Evolutionary conservation across 2,888 invertebrate species (phyloP).

Genomic region (Peribatodes rhomboidaria): DNA sequence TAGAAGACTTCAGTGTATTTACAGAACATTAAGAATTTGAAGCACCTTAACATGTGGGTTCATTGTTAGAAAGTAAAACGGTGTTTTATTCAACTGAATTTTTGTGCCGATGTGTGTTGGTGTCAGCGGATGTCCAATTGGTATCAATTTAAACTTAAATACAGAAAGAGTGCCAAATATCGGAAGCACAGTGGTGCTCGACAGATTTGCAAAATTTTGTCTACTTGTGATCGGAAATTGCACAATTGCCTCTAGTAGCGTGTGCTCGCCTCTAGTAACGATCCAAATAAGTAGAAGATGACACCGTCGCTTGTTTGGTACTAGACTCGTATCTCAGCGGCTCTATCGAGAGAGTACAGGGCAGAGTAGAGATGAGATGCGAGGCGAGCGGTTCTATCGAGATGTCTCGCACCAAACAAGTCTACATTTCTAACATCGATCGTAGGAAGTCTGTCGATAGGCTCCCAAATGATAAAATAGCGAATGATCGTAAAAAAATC

Average conservation of each 20-base stretch:
- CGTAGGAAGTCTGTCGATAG: slow-evolving; percentile 70
- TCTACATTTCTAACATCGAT: slow-evolving; percentile 75
- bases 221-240: slow-evolving; percentile 76
- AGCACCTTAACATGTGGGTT: slow-evolving; percentile 48
- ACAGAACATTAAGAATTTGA: slow-evolving; percentile 50
- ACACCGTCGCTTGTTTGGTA: slow-evolving; percentile 63
- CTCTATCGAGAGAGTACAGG: slow-evolving; percentile 9
- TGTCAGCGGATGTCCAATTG: slow-evolving; percentile 67
- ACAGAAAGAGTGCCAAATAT: slow-evolving; percentile 82
- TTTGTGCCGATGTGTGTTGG: slow-evolving; percentile 57
- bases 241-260: slow-evolving; percentile 67
- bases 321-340: slow-evolving; percentile 39
- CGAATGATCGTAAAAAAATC: slow-evolving; percentile 66
- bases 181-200: slow-evolving; percentile 84
- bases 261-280: slow-evolving; percentile 57
- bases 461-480: slow-evolving; percentile 85
- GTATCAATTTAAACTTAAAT: slow-evolving; percentile 63
- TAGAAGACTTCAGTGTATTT: slow-evolving; percentile 60
- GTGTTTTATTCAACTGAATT: slow-evolving; percentile 55
- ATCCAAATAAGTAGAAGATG: slow-evolving; percentile 53
- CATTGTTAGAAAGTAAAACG: slow-evolving; percentile 54
- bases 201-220: slow-evolving; percentile 79
- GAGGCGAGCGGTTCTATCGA: slow-evolving; percentile 31
- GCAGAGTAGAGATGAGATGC: slow-evolving; percentile 39
- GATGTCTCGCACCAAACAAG: slow-evolving; percentile 63